Evolutionary conservation across 92 coral and sea anemone genomes (phyloP), one percentile per base, ranked within the genome.

Genomic region (Meandrina meandrites): DNA sequence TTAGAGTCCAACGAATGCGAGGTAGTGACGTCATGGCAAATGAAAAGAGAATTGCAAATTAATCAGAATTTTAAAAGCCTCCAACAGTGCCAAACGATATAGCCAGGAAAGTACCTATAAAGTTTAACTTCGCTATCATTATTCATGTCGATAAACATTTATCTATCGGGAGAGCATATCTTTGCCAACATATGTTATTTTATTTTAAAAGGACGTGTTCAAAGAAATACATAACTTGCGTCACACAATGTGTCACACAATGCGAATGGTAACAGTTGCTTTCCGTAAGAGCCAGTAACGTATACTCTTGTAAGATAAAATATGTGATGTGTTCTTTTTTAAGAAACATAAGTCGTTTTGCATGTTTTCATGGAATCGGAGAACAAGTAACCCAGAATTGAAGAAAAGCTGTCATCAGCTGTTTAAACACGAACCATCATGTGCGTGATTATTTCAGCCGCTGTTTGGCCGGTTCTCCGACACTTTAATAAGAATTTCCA

Each of bases 1-100:
- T 94, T 94, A 86, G 80, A 88, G 75, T 80, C 66, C 89, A 86
- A 83, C 92, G 91, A 77, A 68, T 80, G 87, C 89, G 67, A 53
- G 84, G 36, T 73, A 76, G 79, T 94, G 95, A 94, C 98, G 98
- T 94, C 94, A 94, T 84, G 79, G 77, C 47, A 13, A 60, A 69
- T 53, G 82, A 80, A 80, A 70, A 86, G 93, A 87, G 93, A 90
- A 90, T 90, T 87, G 86, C 78, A 73, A 90, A 76, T 78, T 58
- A 70, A 86, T 89, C 91, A 86, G 58, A 76, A 36, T 84, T 85
- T 56, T 36, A 27, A 76, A 58, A 51, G 27, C 1, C 15, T 2
- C 86, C 67, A 21, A 18, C 27, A 1, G 22, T 14, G 79, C 15
- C 30, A 30, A 45, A 51, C 24, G 9, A 50, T 58, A 45, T 16